phyloP scores from a whole-genome alignment of 2,888 invertebrate species.

The Trisateles emortualis region DNA sequence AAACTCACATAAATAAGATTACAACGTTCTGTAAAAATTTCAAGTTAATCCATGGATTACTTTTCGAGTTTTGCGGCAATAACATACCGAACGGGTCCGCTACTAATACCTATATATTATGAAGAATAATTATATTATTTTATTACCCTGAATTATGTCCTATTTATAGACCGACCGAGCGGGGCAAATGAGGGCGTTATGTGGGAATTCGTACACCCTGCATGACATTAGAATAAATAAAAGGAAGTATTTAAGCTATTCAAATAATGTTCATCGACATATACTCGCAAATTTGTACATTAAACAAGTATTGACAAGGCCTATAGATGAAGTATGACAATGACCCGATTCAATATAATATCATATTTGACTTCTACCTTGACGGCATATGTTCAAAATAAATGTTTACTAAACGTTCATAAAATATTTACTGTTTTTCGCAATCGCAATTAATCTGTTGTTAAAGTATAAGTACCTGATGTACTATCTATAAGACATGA shows the following conservation, averaged over 20 bases:
- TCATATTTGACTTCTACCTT: slow-evolving; percentile 36
- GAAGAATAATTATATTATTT: no score
- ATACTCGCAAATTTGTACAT: neutral
- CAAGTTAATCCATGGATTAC: no score
- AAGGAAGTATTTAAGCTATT: neutral
- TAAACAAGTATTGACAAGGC: neutral
- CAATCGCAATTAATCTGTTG: slow-evolving; percentile 19
- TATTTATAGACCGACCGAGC: no score
- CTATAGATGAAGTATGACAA: slow-evolving; percentile 29
- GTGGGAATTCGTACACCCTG: no score
- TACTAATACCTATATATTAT: no score
- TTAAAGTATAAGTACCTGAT: neutral
- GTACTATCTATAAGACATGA: neutral
- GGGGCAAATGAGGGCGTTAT: no score
- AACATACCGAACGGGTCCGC: no score
- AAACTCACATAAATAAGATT: no score
- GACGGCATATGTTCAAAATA: slow-evolving; percentile 35
- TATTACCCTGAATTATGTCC: no score
- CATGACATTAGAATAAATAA: no score
- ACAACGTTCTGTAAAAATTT: no score
- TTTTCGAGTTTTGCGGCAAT: no score
- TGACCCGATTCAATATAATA: slow-evolving; percentile 50
- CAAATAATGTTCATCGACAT: neutral
- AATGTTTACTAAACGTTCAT: slow-evolving; percentile 32
- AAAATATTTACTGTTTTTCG: slow-evolving; percentile 22